Base-by-base conservation (phyloP, 1,140 invertebrate species). In the Tetranychus urticae region DNA sequence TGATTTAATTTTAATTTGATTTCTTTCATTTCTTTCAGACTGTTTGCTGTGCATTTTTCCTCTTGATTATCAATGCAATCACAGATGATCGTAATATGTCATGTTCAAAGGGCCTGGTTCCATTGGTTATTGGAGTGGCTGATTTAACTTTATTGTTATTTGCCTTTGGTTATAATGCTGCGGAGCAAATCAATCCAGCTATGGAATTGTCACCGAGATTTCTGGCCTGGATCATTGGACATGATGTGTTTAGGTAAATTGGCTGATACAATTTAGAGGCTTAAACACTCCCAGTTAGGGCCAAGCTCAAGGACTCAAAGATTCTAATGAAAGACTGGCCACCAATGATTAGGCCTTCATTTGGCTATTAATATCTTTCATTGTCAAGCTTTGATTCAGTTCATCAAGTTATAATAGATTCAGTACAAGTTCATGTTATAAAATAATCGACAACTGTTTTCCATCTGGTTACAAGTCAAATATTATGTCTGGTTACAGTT, bases 171-270 rank as follows among this genome's bases (percentile, higher is more conserved):
- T 66, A 70, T 46, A 82, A 82, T 69, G 78, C 77, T 63, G 79
- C 79, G 31, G 80, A 76, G 60, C 76, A 76, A 2, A 72, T 82
- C 58, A 82, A 82, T 69, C 80, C 80, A 8, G 80, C 80, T 7
- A 68, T 81, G 57, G 80, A 82, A 67, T 68, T 82, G 4, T 72
- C 74, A 0, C 81, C 80, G 3, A 68, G 80, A 47, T 61, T 80
- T 12, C 79, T 82, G 65, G 65, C 72, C 31, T 35, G 34, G 37
- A 14, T 56, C 6, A 23, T 39, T 39, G 55, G 55, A 36, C 36
- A 34, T 31, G 55, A 33, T 14, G 55, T 56, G 8, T 56, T 56
- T 34, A 56, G 14, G 55, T 56, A 36, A 56, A 10, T 56, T 14
- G n/a, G 14, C 34, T 42, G 5, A 42, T 42, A 23, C 23, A 23